Evolutionary conservation across 2,113 vertebrate species (phyloP).

Genomic region (Pongo pygmaeus): DNA sequence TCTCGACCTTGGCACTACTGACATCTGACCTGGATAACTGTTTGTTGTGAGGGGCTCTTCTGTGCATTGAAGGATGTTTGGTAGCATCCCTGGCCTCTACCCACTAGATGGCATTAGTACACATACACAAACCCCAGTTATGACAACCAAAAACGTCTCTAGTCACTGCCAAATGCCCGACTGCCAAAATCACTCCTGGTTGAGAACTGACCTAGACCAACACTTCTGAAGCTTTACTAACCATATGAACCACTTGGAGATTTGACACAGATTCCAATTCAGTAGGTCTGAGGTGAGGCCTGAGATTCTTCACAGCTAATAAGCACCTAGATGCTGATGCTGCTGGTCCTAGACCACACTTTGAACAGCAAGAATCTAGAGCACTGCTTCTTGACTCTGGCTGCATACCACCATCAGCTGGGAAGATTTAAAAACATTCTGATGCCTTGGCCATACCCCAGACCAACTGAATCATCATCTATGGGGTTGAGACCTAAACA

Average conservation of each 20-base stretch:
- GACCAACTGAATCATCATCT: not conserved
- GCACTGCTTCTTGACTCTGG: not conserved
- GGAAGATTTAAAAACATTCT: not conserved
- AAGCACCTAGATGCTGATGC: not conserved
- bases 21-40: not conserved
- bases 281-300: not conserved
- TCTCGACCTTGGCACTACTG: not conserved
- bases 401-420: not conserved
- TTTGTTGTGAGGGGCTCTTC: not conserved
- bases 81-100: not conserved
- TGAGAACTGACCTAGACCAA: not conserved
- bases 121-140: not conserved
- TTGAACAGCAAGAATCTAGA: not conserved
- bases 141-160: not conserved
- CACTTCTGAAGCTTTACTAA: not conserved
- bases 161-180: not conserved
- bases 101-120: not conserved
- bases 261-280: not conserved
- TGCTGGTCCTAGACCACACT: not conserved
- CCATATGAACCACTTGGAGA: not conserved
- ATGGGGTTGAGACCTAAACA: not conserved
- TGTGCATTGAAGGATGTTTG: not conserved
- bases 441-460: not conserved
- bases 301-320: not conserved
- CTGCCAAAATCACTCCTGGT: not conserved